Evolutionary conservation across 2,113 vertebrate genomes (phyloP), one percentile per base, ranked within the genome.

Genomic region (Phycodurus eques): DNA sequence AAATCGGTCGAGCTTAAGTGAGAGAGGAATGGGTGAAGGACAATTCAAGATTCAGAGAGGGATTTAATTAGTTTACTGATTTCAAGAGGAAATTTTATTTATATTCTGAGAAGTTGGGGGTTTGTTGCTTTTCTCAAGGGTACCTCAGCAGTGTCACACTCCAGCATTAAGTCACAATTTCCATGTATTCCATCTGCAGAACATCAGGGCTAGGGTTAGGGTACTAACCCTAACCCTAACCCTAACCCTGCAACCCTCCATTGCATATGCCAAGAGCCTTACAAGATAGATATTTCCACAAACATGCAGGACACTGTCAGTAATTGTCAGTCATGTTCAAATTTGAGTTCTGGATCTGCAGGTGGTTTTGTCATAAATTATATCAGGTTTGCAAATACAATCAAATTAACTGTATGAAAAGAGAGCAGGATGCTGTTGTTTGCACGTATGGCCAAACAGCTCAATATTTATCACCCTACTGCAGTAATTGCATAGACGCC

Each of bases 1-100:
- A 79, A 83, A 86, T 74, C 62, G 77, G 75, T 83, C 76, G 65
- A 31, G 27, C 67, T 82, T 70, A 77, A 75, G 73, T 73, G 68
- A 86, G 74, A 80, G 8, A 63, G 35, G 39, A 63, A n/a, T 39
- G 39, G 8, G 35, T 9, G 20, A 43, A 10, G 2, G 19, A 44
- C 20, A 6, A 27, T 14, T 6, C 9, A 5, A 14, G 11, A 46
- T 7, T 15, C 39, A 12, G 3, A 19, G 35, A 65, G 39, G 42
- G 4, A 22, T 44, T 22, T 20, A 35, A 35, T 13, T 2, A 31
- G 27, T 11, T 27, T 14, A 17, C 15, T 19, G 3, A 17, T 53
- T 13, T 13, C 1, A 31, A 31, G 22, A 27, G 2, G 56, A 59
- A 31, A 31, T 59, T 3, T 12, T 59, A 10, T 6, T 31, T 22